phyloP scores from a whole-genome alignment of 37 sponge, comb jelly and placozoan species.

The Dysidea cf. avara region DNA sequence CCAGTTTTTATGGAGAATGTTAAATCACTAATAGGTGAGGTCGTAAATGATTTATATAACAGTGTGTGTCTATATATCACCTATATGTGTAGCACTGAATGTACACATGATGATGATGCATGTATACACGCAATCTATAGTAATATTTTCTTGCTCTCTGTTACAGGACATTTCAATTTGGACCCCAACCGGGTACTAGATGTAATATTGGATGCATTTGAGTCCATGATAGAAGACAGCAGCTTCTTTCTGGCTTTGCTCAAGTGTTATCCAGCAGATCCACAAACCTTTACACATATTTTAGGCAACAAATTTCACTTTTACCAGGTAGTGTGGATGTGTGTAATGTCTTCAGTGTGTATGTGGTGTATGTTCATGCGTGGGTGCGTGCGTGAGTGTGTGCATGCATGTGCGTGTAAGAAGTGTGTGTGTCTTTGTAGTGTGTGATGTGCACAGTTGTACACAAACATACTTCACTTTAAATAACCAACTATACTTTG shows the following conservation, averaged over 20 bases:
- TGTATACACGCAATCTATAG: neutral
- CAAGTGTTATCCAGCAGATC: constrained; percentile 68
- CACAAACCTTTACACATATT: constrained; percentile 78
- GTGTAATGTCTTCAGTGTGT: too few relatives aligned
- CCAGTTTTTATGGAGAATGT: constrained; percentile 66
- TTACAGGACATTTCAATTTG: constrained; percentile 90
- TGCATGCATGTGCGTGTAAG: neutral
- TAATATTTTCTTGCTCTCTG: constrained; percentile 1
- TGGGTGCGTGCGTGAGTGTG: neutral
- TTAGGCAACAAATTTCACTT: constrained; percentile 90
- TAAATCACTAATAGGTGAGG: constrained; percentile 82
- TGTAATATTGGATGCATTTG: constrained; percentile 89
- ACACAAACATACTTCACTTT: too few relatives aligned
- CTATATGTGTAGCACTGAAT: neutral
- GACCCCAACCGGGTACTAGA: constrained; percentile 98
- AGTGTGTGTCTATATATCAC: too few relatives aligned
- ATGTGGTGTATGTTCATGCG: neutral
- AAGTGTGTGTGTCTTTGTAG: too few relatives aligned
- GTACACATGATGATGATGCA: neutral
- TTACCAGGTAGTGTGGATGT: constrained; percentile 63
- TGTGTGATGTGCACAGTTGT: too few relatives aligned
- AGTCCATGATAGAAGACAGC: constrained; percentile 73
- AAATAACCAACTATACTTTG: too few relatives aligned
- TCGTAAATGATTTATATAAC: too few relatives aligned
- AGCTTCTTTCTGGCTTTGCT: constrained; percentile 82